Evolutionary conservation across 2,888 invertebrate genomes (phyloP).

Genomic region (Xylota sylvarum): DNA sequence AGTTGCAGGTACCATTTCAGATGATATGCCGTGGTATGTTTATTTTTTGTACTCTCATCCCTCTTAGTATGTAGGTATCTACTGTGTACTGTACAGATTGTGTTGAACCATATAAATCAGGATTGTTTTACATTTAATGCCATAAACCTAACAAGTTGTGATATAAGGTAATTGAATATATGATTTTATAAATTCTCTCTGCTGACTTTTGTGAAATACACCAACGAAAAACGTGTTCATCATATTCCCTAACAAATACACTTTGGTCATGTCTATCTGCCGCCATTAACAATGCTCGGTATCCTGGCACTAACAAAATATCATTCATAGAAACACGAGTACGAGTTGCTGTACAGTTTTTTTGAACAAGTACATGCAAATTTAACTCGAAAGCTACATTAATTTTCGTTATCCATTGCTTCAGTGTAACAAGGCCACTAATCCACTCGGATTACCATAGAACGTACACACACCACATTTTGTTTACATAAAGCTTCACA

Average conservation of each 20-base stretch:
- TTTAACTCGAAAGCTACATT: slow-evolving; percentile 17
- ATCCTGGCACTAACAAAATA: background rate
- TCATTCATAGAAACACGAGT: background rate
- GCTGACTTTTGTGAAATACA: background rate
- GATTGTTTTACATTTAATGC: too few species aligned
- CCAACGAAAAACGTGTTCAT: background rate
- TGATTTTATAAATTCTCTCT: background rate
- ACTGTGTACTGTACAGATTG: too few species aligned
- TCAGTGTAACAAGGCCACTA: slow-evolving; percentile 5
- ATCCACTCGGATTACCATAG: slow-evolving; percentile 25
- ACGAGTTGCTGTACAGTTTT: background rate
- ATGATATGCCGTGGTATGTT: too few species aligned
- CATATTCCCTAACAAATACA: background rate
- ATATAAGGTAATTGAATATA: background rate
- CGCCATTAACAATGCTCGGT: background rate
- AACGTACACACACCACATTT: background rate
- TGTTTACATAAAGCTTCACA: background rate
- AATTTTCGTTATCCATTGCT: slow-evolving; percentile 9
- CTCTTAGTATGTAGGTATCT: too few species aligned
- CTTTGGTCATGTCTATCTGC: background rate
- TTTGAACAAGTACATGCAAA: background rate
- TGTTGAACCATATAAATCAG: too few species aligned
- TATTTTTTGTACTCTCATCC: too few species aligned
- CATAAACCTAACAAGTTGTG: background rate
- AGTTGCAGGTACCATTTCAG: too few species aligned